Percentiles rank a stretch among this genome's conserved stretches.
Conservation (phyloP, 2,888 invertebrate genomes). For the Ceriagrion tenellum region DNA sequence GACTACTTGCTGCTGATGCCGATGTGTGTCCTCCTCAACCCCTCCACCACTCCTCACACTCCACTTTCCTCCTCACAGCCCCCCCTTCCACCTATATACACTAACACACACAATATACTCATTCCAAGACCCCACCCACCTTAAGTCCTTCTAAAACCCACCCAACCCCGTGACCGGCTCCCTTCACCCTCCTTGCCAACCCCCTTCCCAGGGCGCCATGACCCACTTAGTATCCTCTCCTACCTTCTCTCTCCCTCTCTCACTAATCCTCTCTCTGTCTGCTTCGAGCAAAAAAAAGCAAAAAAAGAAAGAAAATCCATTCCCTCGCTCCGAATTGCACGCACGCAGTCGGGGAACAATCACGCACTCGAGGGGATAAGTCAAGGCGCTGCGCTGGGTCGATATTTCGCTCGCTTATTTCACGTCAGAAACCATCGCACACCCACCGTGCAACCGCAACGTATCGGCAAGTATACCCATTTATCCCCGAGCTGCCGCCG, state of each 20-base stretch:
- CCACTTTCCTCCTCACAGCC: background rate
- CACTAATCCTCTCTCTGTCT: too few relatives aligned
- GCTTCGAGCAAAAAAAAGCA: background rate
- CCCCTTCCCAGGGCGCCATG: background rate
- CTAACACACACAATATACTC: too few relatives aligned
- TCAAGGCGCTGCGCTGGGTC: background rate
- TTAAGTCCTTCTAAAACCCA: background rate
- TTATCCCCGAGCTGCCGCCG: too few relatives aligned
- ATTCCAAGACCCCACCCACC: too few relatives aligned
- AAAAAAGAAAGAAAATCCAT: background rate
- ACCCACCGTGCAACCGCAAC: too few relatives aligned
- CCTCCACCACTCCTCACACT: background rate
- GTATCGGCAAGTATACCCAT: too few relatives aligned
- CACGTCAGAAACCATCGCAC: too few relatives aligned
- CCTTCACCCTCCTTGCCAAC: background rate
- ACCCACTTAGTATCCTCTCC: background rate
- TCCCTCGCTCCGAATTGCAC: background rate
- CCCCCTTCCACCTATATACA: background rate
- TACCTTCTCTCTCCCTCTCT: too few relatives aligned
- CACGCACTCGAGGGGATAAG: background rate
- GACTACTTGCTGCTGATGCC: too few relatives aligned
- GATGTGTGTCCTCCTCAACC: background rate
- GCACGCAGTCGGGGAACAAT: background rate
- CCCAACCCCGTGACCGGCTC: background rate
- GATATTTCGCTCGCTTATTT: too few relatives aligned